Conservation (phyloP, 2,113 vertebrate genomes). For the Poeciliopsis occidentalis region DNA sequence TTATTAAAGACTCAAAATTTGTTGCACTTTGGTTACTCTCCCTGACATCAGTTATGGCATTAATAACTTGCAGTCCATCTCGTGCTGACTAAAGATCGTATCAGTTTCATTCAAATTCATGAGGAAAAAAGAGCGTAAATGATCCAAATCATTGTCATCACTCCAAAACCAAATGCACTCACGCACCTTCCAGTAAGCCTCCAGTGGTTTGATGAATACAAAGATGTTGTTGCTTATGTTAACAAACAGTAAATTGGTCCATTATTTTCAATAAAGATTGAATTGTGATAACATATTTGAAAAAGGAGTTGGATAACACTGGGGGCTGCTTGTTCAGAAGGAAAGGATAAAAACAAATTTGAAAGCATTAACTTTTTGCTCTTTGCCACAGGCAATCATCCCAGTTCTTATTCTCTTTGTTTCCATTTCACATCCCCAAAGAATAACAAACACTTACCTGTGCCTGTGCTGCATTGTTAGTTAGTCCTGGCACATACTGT, state of each 20-base stretch:
- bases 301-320: slow-evolving; percentile 50
- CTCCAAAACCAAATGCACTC: slow-evolving; percentile 70
- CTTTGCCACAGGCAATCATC: slow-evolving; percentile 41
- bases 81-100: slow-evolving; percentile 67
- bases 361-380: slow-evolving; percentile 61
- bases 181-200: slow-evolving; percentile 66
- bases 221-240: slow-evolving; percentile 66
- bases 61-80: slow-evolving; percentile 62
- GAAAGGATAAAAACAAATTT: slow-evolving; percentile 60
- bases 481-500: neutral
- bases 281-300: slow-evolving; percentile 63
- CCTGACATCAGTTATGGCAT: slow-evolving; percentile 33
- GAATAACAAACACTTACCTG: slow-evolving; percentile 15
- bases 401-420: slow-evolving; percentile 19
- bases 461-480: neutral
- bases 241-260: slow-evolving; percentile 75
- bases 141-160: slow-evolving; percentile 70
- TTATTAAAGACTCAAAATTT: slow-evolving; percentile 33
- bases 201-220: slow-evolving; percentile 69
- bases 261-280: slow-evolving; percentile 72
- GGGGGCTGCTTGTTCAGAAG: slow-evolving; percentile 63
- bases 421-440: slow-evolving; percentile 27
- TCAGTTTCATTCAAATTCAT: slow-evolving; percentile 76
- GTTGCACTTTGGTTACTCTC: slow-evolving; percentile 42
- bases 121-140: slow-evolving; percentile 59